Evolutionary conservation across 92 coral and sea anemone genomes (phyloP).

Genomic region (Heliopora coerulea): DNA sequence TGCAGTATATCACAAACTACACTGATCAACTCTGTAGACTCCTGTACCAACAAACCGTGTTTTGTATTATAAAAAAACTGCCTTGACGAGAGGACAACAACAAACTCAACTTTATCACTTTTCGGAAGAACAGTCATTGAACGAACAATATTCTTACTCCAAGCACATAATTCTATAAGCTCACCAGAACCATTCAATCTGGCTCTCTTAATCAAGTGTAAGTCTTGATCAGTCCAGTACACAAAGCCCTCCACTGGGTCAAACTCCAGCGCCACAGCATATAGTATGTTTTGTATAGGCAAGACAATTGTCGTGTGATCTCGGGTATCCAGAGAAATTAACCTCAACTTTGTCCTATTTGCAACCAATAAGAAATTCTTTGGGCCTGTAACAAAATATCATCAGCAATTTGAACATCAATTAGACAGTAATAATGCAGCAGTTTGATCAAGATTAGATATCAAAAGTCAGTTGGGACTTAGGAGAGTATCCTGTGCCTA

Average conservation of each 20-base stretch:
- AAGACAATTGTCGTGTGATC: slow-evolving; percentile 88
- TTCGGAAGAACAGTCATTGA: too few relatives aligned
- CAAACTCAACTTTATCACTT: too few relatives aligned
- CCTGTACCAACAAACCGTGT: too few relatives aligned
- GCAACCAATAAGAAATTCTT: slow-evolving; percentile 77
- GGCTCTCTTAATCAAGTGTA: slow-evolving; percentile 69
- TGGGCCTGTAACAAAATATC: slow-evolving; percentile 62
- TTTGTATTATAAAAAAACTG: too few relatives aligned
- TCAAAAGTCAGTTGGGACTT: too few relatives aligned
- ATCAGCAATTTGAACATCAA: background rate
- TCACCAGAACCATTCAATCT: slow-evolving; percentile 83
- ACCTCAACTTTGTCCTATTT: slow-evolving; percentile 75
- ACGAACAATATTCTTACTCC: too few relatives aligned
- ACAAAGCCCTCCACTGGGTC: slow-evolving; percentile 83
- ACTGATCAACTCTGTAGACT: too few relatives aligned
- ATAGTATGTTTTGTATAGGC: slow-evolving; percentile 74
- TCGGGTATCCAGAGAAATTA: slow-evolving; percentile 83
- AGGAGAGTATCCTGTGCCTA: too few relatives aligned
- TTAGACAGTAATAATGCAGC: background rate
- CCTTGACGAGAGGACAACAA: too few relatives aligned
- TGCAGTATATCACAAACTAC: too few relatives aligned
- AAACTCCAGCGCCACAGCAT: slow-evolving; percentile 82
- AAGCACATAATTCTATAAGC: too few relatives aligned
- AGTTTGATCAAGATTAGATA: too few relatives aligned
- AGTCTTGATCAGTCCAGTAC: slow-evolving; percentile 89